These are phyloP conservation scores for Lagria hirta DNA, from an alignment of 2,888 invertebrate species.

Conservation along the genomic window DNA sequence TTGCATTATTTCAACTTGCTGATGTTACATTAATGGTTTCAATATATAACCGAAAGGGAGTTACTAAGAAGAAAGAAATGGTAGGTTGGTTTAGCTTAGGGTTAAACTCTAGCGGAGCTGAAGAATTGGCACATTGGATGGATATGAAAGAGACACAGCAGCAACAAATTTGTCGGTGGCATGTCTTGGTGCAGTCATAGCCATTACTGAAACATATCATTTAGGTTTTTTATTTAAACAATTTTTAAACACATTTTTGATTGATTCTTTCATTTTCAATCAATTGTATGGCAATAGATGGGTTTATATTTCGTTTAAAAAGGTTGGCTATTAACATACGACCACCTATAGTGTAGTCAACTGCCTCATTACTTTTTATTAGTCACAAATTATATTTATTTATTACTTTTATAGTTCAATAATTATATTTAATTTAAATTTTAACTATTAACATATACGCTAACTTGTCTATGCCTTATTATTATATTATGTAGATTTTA, in stretches of 20 bases:
- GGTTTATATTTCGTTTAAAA: no score
- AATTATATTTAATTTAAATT: constrained; percentile 11
- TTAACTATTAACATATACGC: constrained; percentile 26
- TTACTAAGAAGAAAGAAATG: constrained; percentile 93
- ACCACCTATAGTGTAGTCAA: no score
- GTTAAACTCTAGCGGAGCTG: constrained; percentile 87
- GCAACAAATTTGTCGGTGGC: constrained; percentile 92
- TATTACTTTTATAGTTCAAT: no score
- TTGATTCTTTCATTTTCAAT: no score
- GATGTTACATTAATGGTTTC: constrained; percentile 95
- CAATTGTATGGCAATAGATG: no score
- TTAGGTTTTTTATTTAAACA: constrained; percentile 8
- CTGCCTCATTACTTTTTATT: no score
- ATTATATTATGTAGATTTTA: constrained; percentile 30
- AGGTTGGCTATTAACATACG: no score
- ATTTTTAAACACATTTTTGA: no score
- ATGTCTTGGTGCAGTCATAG: constrained; percentile 77
- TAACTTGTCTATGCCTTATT: constrained; percentile 33
- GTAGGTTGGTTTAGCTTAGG: constrained; percentile 96
- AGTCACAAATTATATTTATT: no score
- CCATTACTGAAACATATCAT: constrained; percentile 36
- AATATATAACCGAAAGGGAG: constrained; percentile 87
- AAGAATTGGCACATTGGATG: constrained; percentile 90
- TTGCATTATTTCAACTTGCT: constrained; percentile 90
- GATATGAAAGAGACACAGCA: constrained; percentile 88